Percentiles rank a stretch among this genome's conserved stretches.
These are phyloP conservation scores for Pangasius mekongensis DNA, from an alignment of 2,797 vertebrate species.

Conservation along the genomic window DNA sequence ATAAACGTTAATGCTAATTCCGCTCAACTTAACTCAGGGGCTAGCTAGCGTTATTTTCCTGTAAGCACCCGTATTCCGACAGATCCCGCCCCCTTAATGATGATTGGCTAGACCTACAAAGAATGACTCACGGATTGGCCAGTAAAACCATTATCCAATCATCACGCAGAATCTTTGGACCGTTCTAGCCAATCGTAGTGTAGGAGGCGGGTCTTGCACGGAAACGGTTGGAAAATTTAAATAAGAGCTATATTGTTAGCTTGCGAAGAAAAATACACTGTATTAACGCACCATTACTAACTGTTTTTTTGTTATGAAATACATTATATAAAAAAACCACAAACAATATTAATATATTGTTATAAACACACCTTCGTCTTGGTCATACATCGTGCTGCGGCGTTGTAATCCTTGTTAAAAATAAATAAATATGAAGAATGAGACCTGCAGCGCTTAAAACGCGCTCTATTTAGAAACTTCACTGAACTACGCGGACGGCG, in stretches of 20 bases:
- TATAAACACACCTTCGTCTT: slow-evolving; percentile 76
- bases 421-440: neutral
- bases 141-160: neutral
- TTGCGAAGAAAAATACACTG: neutral
- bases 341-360: neutral
- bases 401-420: neutral
- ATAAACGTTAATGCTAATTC: neutral
- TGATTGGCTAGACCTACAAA: neutral
- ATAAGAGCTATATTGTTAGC: neutral
- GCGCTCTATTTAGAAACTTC: slow-evolving; percentile 2
- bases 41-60: neutral
- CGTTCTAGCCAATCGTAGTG: neutral
- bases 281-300: neutral
- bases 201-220: neutral
- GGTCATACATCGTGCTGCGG: slow-evolving; percentile 75
- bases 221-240: neutral
- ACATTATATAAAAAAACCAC: neutral
- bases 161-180: neutral
- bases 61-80: neutral
- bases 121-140: neutral
- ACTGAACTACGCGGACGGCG: too few relatives aligned
- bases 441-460: slow-evolving; percentile 16
- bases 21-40: neutral
- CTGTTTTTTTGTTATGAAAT: neutral
- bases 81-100: neutral